Evolutionary conservation across 2,113 vertebrate genomes (phyloP).

Genomic region (Odobenus rosmarus): DNA sequence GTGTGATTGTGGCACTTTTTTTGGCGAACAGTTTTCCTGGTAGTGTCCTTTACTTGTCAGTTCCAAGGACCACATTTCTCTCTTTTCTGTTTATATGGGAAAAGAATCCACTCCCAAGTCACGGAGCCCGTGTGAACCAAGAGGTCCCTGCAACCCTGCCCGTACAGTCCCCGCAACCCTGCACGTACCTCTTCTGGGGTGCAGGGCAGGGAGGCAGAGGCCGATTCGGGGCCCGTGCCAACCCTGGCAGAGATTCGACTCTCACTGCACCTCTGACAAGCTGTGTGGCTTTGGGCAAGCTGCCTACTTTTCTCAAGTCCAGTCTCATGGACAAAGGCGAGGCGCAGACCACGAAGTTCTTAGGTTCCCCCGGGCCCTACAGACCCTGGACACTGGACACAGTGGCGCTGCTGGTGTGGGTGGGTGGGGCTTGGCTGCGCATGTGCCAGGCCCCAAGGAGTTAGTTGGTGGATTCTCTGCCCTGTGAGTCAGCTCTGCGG

Average conservation of each 20-base stretch:
- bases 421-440: fast-evolving
- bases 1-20: not conserved
- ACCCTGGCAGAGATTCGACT: too few relatives aligned
- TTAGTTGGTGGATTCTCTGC: not conserved
- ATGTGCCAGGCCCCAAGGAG: not conserved
- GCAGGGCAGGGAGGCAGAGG: not conserved
- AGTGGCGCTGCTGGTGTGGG: fast-evolving
- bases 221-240: not conserved
- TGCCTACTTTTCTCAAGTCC: not conserved
- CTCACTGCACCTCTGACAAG: not conserved
- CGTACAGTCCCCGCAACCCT: fast-evolving
- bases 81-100: not conserved
- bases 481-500: not conserved
- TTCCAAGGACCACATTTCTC: not conserved
- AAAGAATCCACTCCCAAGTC: not conserved
- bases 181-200: fast-evolving
- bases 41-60: not conserved
- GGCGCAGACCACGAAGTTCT: fast-evolving
- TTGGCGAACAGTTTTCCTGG: not conserved
- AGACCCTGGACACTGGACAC: fast-evolving
- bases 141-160: fast-evolving
- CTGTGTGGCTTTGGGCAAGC: not conserved
- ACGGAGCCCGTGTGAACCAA: not conserved
- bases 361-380: not conserved
- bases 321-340: fast-evolving